Evolutionary conservation across 2,797 vertebrate species (phyloP).

Genomic region (Leptodactylus fallax): DNA sequence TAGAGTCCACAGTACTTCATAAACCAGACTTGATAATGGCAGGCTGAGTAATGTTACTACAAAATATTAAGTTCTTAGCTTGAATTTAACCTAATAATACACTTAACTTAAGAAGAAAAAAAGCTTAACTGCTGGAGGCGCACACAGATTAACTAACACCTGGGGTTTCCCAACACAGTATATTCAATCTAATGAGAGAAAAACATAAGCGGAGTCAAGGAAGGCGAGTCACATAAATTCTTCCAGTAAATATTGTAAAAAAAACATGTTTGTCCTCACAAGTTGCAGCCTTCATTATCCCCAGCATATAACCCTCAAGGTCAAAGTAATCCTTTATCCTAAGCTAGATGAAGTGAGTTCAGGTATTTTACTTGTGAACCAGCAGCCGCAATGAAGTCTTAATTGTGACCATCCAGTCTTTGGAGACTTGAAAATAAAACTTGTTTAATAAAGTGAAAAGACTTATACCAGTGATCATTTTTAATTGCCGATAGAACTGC

Average conservation of each 20-base stretch:
- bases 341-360: slow-evolving; percentile 52
- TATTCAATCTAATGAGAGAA: slow-evolving; percentile 26
- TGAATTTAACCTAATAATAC: slow-evolving; percentile 21
- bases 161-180: not conserved
- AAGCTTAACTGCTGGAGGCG: slow-evolving; percentile 25
- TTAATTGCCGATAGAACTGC: not conserved
- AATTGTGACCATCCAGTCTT: slow-evolving; percentile 44
- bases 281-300: slow-evolving; percentile 39
- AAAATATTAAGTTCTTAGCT: not conserved
- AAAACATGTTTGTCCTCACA: slow-evolving; percentile 40
- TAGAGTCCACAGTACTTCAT: not conserved
- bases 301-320: slow-evolving; percentile 45
- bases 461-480: slow-evolving; percentile 21
- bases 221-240: slow-evolving; percentile 31
- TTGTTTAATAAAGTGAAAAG: slow-evolving; percentile 39
- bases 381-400: slow-evolving; percentile 43
- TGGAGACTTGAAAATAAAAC: slow-evolving; percentile 25
- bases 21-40: not conserved
- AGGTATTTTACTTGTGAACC: slow-evolving; percentile 34
- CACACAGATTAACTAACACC: slow-evolving; percentile 33
- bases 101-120: slow-evolving; percentile 1
- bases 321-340: slow-evolving; percentile 54
- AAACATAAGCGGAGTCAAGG: not conserved
- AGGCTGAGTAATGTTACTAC: not conserved
- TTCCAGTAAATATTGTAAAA: slow-evolving; percentile 34